phyloP scores from a whole-genome alignment of 2,888 invertebrate genomes.

The Silvanus unidentatus region DNA sequence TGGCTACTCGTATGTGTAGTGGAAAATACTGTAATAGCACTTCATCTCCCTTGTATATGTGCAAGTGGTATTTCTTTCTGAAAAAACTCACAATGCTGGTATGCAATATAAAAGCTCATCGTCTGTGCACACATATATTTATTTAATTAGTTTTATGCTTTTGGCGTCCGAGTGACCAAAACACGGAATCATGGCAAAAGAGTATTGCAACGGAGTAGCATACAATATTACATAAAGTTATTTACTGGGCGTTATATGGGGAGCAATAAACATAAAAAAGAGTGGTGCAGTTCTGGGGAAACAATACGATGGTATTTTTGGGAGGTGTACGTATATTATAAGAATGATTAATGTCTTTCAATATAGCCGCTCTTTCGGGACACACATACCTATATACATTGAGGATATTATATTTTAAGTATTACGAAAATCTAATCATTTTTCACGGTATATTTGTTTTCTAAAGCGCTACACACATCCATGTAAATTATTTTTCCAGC shows the following conservation, averaged over 20 bases:
- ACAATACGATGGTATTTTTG: slow-evolving; percentile 18
- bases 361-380: slow-evolving; percentile 15
- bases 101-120: too few relatives aligned
- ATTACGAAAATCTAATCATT: slow-evolving; percentile 1
- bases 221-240: slow-evolving; percentile 15
- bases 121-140: background rate
- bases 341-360: slow-evolving; percentile 20
- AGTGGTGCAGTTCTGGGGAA: slow-evolving; percentile 13
- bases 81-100: too few relatives aligned
- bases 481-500: too few relatives aligned
- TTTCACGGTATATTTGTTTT: too few relatives aligned
- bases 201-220: background rate
- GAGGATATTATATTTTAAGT: slow-evolving; percentile 12
- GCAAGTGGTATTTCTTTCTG: too few relatives aligned
- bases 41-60: too few relatives aligned
- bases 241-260: slow-evolving; percentile 13
- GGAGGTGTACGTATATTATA: slow-evolving; percentile 11
- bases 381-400: background rate
- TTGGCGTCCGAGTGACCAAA: background rate
- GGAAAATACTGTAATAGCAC: too few relatives aligned
- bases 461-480: too few relatives aligned
- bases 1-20: too few relatives aligned
- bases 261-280: slow-evolving; percentile 19
- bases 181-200: too few relatives aligned
- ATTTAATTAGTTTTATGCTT: background rate